These are phyloP conservation scores for Patella caerulea DNA, from an alignment of 2,888 invertebrate genomes.

Conservation along the genomic window DNA sequence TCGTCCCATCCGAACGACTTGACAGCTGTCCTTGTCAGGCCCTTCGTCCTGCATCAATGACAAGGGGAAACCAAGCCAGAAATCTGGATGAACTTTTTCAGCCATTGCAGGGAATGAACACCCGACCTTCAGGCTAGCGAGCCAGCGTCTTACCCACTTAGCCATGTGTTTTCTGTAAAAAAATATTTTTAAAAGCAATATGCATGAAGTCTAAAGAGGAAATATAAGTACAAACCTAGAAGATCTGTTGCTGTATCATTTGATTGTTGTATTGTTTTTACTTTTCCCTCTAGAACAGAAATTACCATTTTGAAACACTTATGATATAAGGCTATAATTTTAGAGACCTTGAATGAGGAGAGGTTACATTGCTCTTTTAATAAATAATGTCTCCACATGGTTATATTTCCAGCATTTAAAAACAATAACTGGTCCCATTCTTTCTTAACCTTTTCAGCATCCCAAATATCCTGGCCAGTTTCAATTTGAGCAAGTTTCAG, in stretches of 20 bases:
- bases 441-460: constrained; percentile 60
- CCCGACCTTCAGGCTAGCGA: too few species aligned
- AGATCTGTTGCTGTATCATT: constrained; percentile 60
- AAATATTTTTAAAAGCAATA: background rate
- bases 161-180: background rate
- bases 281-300: constrained; percentile 64
- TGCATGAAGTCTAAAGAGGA: background rate
- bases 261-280: constrained; percentile 62
- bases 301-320: constrained; percentile 61
- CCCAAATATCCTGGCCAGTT: constrained; percentile 65
- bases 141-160: too few species aligned
- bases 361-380: constrained; percentile 68
- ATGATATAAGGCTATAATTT: constrained; percentile 63
- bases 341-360: constrained; percentile 64
- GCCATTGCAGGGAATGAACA: too few species aligned
- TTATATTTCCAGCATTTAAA: constrained; percentile 67
- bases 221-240: constrained; percentile 48
- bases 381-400: constrained; percentile 71
- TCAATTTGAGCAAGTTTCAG: constrained; percentile 67
- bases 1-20: too few species aligned
- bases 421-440: constrained; percentile 71
- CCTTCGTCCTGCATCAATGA: too few species aligned
- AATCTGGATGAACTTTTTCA: too few species aligned
- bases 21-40: too few species aligned
- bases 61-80: too few species aligned